Conservation (phyloP, 2,113 vertebrate species). For the Dasypus novemcinctus region DNA sequence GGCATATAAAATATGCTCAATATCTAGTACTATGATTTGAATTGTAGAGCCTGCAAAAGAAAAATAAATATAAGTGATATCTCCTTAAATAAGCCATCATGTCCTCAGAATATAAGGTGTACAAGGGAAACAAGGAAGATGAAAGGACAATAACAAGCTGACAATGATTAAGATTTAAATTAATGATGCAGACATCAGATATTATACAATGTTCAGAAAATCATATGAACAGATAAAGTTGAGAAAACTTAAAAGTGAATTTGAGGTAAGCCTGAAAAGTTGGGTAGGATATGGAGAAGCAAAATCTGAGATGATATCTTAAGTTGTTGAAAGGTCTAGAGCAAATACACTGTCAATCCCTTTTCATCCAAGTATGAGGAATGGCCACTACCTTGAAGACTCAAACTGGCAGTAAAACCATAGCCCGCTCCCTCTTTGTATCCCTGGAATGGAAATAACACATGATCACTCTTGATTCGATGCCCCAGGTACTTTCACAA, state of each 20-base stretch:
- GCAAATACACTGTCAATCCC: neutral
- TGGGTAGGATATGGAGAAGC: neutral
- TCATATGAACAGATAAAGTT: neutral
- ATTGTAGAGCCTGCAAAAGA: neutral
- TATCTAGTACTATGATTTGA: neutral
- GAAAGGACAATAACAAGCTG: neutral
- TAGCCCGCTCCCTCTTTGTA: neutral
- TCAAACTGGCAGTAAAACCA: neutral
- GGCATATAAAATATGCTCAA: neutral
- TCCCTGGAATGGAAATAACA: neutral
- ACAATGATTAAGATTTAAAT: neutral
- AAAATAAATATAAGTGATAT: neutral
- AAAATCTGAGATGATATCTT: neutral
- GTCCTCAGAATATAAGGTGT: neutral
- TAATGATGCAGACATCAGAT: neutral
- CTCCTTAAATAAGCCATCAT: neutral
- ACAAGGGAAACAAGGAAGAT: neutral
- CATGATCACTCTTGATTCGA: neutral
- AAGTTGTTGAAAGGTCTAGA: neutral
- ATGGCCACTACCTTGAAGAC: neutral
- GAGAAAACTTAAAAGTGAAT: neutral
- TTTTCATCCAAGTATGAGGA: neutral
- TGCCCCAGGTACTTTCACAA: neutral
- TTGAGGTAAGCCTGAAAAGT: neutral
- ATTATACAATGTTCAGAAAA: neutral